Conservation (phyloP, 2,888 invertebrate genomes). For the Epiblema foenella region DNA sequence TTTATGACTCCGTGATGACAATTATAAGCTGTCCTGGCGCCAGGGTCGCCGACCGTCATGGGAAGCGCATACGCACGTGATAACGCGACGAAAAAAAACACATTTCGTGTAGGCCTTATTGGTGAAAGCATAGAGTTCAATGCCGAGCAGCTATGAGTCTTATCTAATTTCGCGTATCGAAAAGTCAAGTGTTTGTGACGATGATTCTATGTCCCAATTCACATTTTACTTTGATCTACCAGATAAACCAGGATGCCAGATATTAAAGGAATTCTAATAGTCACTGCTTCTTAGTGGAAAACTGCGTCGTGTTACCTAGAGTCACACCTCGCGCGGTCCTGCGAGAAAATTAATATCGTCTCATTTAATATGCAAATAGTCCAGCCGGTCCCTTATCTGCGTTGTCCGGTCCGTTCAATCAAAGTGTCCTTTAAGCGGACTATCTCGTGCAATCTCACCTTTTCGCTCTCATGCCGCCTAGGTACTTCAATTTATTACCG, state of each 20-base stretch:
- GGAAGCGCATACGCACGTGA: constrained; percentile 54
- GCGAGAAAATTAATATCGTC: constrained; percentile 77
- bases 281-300: constrained; percentile 13
- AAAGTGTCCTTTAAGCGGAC: constrained; percentile 77
- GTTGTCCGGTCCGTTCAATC: constrained; percentile 82
- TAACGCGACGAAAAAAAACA: constrained; percentile 44
- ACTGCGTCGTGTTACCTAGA: constrained; percentile 34
- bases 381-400: constrained; percentile 70
- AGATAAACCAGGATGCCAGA: constrained; percentile 49
- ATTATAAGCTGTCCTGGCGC: constrained; percentile 38
- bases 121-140: constrained; percentile 11
- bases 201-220: constrained; percentile 40
- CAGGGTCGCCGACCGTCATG: constrained; percentile 54
- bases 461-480: constrained; percentile 69
- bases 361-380: constrained; percentile 83
- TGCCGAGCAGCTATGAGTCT: not conserved
- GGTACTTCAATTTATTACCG: constrained; percentile 72
- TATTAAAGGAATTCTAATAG: constrained; percentile 51
- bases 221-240: constrained; percentile 22
- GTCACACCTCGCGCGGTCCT: constrained; percentile 52
- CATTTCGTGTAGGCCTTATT: constrained; percentile 25
- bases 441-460: constrained; percentile 73
- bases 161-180: constrained; percentile 43
- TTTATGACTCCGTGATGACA: constrained; percentile 44
- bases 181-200: constrained; percentile 46